Base-by-base conservation (phyloP, 2,888 invertebrate genomes). In the Merodon equestris region DNA sequence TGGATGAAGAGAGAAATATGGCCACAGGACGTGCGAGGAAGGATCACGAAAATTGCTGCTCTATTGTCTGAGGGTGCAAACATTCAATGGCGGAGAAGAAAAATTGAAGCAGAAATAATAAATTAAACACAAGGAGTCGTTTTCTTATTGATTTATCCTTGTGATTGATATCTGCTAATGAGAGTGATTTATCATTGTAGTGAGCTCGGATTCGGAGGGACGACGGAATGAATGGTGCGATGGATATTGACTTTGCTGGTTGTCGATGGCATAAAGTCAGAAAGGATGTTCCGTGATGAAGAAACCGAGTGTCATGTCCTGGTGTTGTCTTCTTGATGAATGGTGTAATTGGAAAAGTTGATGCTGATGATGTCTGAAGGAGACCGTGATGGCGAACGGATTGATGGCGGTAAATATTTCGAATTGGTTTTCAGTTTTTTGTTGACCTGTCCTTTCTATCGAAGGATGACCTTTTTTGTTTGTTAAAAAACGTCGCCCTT, bases 111-210 rank as follows among this genome's bases (percentile, higher is more conserved):
- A 70, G 68, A 77, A 79, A 79, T 79, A 79, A 79, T 79, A 79
- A 79, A 74, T 79, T 74, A 64, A 74, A 74, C 79, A 79, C 74
- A 68, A 79, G 74, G 68, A 79, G 79, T 79, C 74, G 74, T 70
- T 74, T 79, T 79, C 79, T 74, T 79, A 79, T 79, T 79, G 79
- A 79, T 79, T 79, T 74, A 79, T 79, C 74, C 79, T 74, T 74
- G 79, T 79, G 79, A 79, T 79, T 79, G 79, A 79, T 79, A 79
- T 79, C 79, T 79, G 79, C 79, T 79, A 79, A 79, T 79, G 79
- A 79, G 79, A 74, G 74, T 79, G 79, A 79, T 79, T 79, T 74
- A 79, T 79, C 74, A 79, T 54, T 64, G 57, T 64, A 48, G 38
- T 38, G 54, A 44, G 63, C n/a, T n/a, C n/a, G n/a, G n/a, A n/a